A percentile compares a stretch with the other conserved stretches of the same genome.
Conservation (phyloP, 2,888 invertebrate genomes). For the Tenthredo livida region DNA sequence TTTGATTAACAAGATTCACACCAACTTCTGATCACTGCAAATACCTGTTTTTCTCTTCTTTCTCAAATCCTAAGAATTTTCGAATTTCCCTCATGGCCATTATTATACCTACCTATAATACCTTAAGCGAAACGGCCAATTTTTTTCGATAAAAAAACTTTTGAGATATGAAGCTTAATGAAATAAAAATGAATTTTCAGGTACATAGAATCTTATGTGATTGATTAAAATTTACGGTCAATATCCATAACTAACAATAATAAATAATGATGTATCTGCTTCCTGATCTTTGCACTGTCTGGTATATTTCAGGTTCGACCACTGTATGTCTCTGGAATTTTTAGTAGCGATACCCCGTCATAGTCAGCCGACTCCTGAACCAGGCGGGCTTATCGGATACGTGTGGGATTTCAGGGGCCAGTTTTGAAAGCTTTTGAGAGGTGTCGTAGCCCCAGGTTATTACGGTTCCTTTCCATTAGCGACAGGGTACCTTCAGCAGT, state of each 20-base stretch:
- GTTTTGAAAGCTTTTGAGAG: neutral
- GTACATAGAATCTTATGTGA: neutral
- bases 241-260: too few species aligned
- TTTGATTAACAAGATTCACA: too few species aligned
- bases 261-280: too few species aligned
- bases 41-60: neutral
- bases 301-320: neutral
- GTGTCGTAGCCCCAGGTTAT: neutral
- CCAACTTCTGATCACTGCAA: too few species aligned
- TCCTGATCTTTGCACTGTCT: too few species aligned
- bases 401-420: neutral
- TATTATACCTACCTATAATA: neutral
- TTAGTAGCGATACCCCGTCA: neutral
- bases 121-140: neutral
- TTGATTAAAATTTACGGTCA: too few species aligned
- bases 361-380: neutral
- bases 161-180: neutral
- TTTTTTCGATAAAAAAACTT: neutral
- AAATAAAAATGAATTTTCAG: neutral
- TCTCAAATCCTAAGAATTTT: neutral
- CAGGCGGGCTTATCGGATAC: neutral
- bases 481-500: neutral
- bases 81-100: neutral
- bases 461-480: neutral
- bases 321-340: neutral